Percentiles rank a stretch among this genome's conserved stretches.
phyloP scores from a whole-genome alignment of 2,113 vertebrate species.

The Geococcyx californianus region DNA sequence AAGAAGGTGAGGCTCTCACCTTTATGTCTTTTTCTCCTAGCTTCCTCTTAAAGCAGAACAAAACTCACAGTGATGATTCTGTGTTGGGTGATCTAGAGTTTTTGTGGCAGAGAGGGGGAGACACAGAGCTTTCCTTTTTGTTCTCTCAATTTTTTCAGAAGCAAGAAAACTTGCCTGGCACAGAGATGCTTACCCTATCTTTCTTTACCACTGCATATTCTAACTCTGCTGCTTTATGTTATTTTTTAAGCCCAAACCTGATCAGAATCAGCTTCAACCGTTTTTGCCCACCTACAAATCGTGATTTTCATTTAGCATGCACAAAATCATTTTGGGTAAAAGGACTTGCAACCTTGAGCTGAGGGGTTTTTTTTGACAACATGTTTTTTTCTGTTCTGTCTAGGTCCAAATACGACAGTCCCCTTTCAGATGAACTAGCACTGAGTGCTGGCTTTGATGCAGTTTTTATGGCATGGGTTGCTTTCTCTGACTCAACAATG shows the following conservation, averaged over 20 bases:
- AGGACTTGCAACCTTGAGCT: not conserved
- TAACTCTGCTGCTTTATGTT: not conserved
- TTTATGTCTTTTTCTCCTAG: not conserved
- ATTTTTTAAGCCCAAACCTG: not conserved
- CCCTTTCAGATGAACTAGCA: not conserved
- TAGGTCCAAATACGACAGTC: not conserved
- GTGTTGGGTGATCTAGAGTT: not conserved
- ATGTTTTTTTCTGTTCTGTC: not conserved
- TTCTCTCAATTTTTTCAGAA: too few species aligned
- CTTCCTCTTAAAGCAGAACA: not conserved
- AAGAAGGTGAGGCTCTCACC: not conserved
- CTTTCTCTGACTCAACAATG: not conserved
- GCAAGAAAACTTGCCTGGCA: too few species aligned
- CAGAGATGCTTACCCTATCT: not conserved
- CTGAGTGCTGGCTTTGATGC: not conserved
- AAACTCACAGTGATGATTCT: not conserved
- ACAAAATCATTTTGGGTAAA: not conserved
- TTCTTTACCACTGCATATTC: not conserved
- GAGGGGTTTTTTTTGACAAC: not conserved
- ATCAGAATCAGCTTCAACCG: not conserved
- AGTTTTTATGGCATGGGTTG: not conserved
- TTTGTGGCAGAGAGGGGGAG: not conserved
- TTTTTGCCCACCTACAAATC: not conserved
- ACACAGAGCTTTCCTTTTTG: not conserved
- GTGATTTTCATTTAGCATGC: rapidly evolving